These are phyloP conservation scores for Regulus satrapa DNA, from an alignment of 2,113 vertebrate genomes.

Conservation along the genomic window DNA sequence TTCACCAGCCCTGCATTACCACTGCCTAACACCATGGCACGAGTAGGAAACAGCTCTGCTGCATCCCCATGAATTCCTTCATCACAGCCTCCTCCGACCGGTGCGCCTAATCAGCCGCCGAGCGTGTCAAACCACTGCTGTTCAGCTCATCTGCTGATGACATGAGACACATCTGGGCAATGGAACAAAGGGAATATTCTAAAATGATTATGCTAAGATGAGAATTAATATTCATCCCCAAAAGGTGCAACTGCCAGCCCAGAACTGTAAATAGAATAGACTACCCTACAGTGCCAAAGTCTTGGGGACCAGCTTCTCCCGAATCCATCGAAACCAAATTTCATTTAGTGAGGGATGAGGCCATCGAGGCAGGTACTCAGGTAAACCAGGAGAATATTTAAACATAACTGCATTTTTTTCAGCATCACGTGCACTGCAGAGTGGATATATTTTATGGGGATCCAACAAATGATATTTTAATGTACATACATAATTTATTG, in stretches of 20 bases:
- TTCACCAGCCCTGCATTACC: not conserved
- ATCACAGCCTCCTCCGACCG: not conserved
- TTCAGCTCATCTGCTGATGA: constrained; percentile 55
- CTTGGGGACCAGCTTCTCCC: not conserved
- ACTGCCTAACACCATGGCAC: not conserved
- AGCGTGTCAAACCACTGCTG: constrained; percentile 56
- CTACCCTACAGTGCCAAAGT: not conserved
- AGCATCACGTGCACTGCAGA: not conserved
- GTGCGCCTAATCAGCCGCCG: not conserved
- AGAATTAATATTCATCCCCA: constrained; percentile 59
- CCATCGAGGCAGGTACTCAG: not conserved
- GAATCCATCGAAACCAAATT: not conserved
- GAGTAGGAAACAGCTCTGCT: not conserved
- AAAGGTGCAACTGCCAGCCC: constrained; percentile 36
- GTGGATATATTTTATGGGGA: not conserved
- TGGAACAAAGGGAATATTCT: constrained; percentile 65
- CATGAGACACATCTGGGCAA: constrained; percentile 55
- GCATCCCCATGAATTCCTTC: not conserved
- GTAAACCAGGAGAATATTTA: constrained; percentile 8
- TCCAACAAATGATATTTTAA: constrained; percentile 61
- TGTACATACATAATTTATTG: constrained; percentile 63
- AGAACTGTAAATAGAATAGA: not conserved
- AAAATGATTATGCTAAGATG: constrained; percentile 51
- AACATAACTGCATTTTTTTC: not conserved
- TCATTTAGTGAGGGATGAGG: not conserved